Conservation (phyloP, 1,140 invertebrate species). For the Drosophila sucinea region DNA sequence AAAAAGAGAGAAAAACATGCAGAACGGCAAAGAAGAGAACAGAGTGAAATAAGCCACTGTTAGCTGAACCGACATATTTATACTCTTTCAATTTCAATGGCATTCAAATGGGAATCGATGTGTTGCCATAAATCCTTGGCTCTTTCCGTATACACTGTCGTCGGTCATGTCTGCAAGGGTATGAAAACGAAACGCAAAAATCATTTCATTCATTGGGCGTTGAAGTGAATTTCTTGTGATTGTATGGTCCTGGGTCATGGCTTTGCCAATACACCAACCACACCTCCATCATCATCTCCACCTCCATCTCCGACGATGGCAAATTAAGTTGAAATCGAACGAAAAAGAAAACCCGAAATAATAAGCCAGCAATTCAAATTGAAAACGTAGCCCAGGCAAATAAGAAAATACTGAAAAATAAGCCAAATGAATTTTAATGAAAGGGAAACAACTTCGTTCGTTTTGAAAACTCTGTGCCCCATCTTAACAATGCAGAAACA, state of each 20-base stretch:
- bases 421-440: slow-evolving; percentile 41
- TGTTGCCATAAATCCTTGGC: too few species aligned
- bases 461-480: neutral
- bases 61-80: neutral
- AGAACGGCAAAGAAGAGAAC: slow-evolving; percentile 11
- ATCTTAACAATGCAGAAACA: neutral
- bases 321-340: slow-evolving; percentile 26
- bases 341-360: slow-evolving; percentile 36
- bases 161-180: neutral
- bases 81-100: neutral
- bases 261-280: slow-evolving; percentile 9
- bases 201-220: slow-evolving; percentile 54
- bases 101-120: too few species aligned
- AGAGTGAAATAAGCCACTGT: neutral
- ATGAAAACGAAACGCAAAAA: slow-evolving; percentile 31
- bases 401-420: slow-evolving; percentile 33
- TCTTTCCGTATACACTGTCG: too few species aligned
- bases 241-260: slow-evolving; percentile 22
- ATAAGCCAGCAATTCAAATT: slow-evolving; percentile 44
- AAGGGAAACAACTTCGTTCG: slow-evolving; percentile 14
- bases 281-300: neutral
- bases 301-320: slow-evolving; percentile 4
- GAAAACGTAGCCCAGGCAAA: slow-evolving; percentile 10
- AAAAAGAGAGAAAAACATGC: slow-evolving; percentile 28
- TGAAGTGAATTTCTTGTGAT: slow-evolving; percentile 25